Percentiles rank a stretch among this genome's conserved stretches.
Conservation (phyloP, 2,797 vertebrate genomes). For the Lagodon rhomboides region DNA sequence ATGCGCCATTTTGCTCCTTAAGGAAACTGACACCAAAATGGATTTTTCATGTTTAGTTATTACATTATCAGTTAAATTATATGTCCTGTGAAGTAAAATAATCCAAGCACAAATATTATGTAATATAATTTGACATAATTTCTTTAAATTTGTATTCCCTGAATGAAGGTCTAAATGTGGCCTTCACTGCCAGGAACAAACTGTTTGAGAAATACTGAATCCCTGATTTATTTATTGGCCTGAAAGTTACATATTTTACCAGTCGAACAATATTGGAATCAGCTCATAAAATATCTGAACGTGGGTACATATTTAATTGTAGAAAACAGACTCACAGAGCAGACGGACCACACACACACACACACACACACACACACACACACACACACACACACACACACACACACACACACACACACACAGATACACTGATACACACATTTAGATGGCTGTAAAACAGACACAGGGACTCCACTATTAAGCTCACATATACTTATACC, state of each 20-base stretch:
- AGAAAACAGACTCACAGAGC: neutral
- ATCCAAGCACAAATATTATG: neutral
- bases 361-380: neutral
- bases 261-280: neutral
- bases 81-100: neutral
- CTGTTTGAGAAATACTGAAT: neutral
- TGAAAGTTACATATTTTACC: conserved; percentile 1
- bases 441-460: conserved; percentile 8
- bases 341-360: neutral
- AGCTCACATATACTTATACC: conserved; percentile 40
- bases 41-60: neutral
- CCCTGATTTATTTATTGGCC: conserved; percentile 2
- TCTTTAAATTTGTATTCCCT: neutral
- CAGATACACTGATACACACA: conserved; percentile 11
- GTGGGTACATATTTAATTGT: neutral
- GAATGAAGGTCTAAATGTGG: neutral
- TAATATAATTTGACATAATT: neutral
- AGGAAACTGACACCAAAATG: neutral
- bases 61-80: neutral
- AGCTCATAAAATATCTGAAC: neutral
- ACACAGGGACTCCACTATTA: conserved; percentile 36
- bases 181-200: neutral
- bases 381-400: neutral
- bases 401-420: neutral
- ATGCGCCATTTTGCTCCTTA: neutral